Evolutionary conservation across 2,888 invertebrate species (phyloP), one percentile per base, ranked within the genome.

Genomic region (Digitonthophagus gazella): DNA sequence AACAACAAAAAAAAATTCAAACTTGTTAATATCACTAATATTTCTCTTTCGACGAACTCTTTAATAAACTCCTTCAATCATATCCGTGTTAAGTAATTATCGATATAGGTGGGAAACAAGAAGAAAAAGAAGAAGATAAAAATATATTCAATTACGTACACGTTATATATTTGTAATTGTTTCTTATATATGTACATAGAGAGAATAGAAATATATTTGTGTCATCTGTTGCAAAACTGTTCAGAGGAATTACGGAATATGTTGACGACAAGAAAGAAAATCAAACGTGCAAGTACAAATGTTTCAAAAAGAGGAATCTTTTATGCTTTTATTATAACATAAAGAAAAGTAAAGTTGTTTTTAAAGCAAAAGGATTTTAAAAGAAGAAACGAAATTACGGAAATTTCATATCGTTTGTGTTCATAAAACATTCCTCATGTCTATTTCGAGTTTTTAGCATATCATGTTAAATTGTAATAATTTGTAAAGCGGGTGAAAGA

Each of bases 181-280:
- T 71, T 71, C 71, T 71, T 69, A 71, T 74, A 73, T 78, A 77
- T 80, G 79, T 80, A 80, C 75, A 80, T 79, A 80, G 79, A 75
- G 74, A 74, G 73, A 74, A 75, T 74, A 74, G 73, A 72, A 75
- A 74, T 74, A 72, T 75, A 71, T 75, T 72, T 75, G 75, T 76
- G 76, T 74, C 72, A 74, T 69, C 65, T 66, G 66, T 73, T 66
- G 64, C 65, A 72, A 71, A 58, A 44, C 11, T 6, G 28, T 11
- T 44, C 28, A 44, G 28, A 19, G 61, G 61, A 61, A 18, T 61
- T 61, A n/a, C 8, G 16, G 20, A 18, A 61, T 61, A 61, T 61
- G 61, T 61, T 19, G 61, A 71, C n/a, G n/a, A 73, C 70, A 68
- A 63, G 22, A 67, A 66, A 66, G 65, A 19, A 56, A 68, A 69